Evolutionary conservation across 2,113 vertebrate species (phyloP).

Genomic region (Amphiprion percula): DNA sequence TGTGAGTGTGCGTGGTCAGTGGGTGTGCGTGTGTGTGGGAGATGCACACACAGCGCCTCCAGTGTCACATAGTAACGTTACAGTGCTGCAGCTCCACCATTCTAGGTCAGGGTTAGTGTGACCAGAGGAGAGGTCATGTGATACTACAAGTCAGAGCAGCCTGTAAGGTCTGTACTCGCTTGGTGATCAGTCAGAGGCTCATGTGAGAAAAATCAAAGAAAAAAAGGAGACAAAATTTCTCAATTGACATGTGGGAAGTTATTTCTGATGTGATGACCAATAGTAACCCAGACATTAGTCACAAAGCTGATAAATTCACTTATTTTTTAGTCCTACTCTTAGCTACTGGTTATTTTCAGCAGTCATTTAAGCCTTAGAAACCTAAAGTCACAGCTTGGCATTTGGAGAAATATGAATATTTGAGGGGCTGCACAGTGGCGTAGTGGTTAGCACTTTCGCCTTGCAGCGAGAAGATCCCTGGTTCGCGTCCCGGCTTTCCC

Average conservation of each 20-base stretch:
- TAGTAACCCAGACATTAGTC: not conserved
- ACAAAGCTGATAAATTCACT: not conserved
- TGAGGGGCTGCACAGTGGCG: too few species aligned
- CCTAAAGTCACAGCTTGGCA: not conserved
- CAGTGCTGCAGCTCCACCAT: slow-evolving; percentile 14
- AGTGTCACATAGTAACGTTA: slow-evolving; percentile 35
- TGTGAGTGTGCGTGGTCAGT: not conserved
- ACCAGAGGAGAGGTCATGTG: slow-evolving; percentile 44
- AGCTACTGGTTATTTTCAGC: slow-evolving; percentile 14
- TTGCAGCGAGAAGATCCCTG: too few species aligned
- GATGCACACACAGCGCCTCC: slow-evolving; percentile 32
- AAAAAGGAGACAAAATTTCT: not conserved
- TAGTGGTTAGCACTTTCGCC: too few species aligned
- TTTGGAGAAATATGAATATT: slow-evolving; percentile 7
- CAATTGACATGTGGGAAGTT: slow-evolving; percentile 4
- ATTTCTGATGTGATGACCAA: slow-evolving; percentile 38
- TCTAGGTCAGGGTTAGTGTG: slow-evolving; percentile 63
- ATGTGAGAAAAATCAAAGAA: not conserved
- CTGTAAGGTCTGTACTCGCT: slow-evolving; percentile 11
- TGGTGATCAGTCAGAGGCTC: not conserved
- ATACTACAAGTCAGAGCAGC: slow-evolving; percentile 12
- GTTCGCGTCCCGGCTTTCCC: too few species aligned
- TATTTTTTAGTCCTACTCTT: not conserved
- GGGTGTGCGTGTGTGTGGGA: not conserved
- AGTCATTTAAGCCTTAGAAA: not conserved